Evolutionary conservation across 2,888 invertebrate species (phyloP).

Genomic region (Tetranychus truncatus): DNA sequence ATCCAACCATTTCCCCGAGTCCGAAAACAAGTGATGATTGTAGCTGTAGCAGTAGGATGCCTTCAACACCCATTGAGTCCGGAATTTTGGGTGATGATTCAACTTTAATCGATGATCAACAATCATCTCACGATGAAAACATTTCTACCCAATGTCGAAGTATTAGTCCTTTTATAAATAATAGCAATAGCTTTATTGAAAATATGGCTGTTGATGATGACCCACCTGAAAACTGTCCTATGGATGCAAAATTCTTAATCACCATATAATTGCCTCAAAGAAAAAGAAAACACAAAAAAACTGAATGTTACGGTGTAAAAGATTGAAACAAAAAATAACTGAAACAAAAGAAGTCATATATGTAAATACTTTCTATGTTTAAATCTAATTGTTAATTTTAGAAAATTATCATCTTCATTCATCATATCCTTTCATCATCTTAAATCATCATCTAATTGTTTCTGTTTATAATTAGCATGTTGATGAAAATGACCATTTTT

Average conservation of each 20-base stretch:
- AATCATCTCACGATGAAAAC: conserved; percentile 12
- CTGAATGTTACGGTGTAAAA: neutral
- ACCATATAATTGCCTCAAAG: neutral
- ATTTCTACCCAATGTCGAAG: conserved; percentile 21
- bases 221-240: neutral
- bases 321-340: neutral
- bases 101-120: conserved; percentile 2
- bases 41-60: neutral
- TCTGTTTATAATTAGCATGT: neutral
- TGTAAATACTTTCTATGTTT: neutral
- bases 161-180: conserved; percentile 20
- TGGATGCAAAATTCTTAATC: conserved; percentile 1
- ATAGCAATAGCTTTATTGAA: conserved; percentile 7
- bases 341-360: neutral
- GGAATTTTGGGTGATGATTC: neutral
- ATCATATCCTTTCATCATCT: neutral
- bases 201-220: conserved; percentile 1
- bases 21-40: neutral
- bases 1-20: neutral
- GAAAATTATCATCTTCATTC: neutral
- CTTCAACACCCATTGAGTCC: neutral
- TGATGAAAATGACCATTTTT: neutral
- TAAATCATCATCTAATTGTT: neutral
- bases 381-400: conserved; percentile 1
- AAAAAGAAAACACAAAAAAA: neutral